Percentiles rank a stretch among this genome's conserved stretches.
These are phyloP conservation scores for Tragelaphus eurycerus DNA, from an alignment of 2,797 vertebrate species.

Conservation along the genomic window DNA sequence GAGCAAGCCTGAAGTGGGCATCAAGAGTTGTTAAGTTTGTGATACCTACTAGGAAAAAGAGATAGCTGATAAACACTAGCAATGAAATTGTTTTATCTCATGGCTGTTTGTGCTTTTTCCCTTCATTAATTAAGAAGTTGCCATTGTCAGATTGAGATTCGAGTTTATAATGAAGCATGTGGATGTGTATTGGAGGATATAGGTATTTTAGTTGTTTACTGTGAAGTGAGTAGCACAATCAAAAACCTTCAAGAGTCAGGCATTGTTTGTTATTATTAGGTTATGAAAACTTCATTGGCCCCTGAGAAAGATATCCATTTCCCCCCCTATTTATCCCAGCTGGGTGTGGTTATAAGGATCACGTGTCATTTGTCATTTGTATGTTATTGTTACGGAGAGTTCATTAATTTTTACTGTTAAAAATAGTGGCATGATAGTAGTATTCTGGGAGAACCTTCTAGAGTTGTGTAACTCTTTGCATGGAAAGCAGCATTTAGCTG, in stretches of 20 bases:
- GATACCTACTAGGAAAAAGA: background rate
- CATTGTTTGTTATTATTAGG: background rate
- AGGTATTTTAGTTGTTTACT: background rate
- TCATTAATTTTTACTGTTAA: slow-evolving; percentile 10
- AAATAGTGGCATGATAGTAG: slow-evolving; percentile 12
- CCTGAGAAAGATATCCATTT: background rate
- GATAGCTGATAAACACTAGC: background rate
- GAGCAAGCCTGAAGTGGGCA: background rate
- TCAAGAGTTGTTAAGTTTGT: background rate
- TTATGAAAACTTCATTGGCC: background rate
- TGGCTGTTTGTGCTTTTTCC: background rate
- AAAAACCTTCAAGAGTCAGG: background rate
- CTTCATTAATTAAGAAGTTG: background rate
- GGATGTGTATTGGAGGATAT: background rate
- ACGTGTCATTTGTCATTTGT: background rate
- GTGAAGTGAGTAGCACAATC: background rate
- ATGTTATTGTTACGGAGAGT: background rate
- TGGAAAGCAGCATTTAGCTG: slow-evolving; percentile 44
- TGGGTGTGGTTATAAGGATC: background rate
- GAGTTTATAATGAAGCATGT: background rate
- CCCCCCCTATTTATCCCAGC: background rate
- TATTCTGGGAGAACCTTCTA: slow-evolving; percentile 74
- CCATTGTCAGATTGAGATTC: background rate
- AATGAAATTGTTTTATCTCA: slow-evolving; percentile 2
- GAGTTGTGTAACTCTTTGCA: slow-evolving; percentile 72